Evolutionary conservation across 2,888 invertebrate genomes (phyloP), one percentile per base, ranked within the genome.

Genomic region (Lordiphosa andalusiaca): DNA sequence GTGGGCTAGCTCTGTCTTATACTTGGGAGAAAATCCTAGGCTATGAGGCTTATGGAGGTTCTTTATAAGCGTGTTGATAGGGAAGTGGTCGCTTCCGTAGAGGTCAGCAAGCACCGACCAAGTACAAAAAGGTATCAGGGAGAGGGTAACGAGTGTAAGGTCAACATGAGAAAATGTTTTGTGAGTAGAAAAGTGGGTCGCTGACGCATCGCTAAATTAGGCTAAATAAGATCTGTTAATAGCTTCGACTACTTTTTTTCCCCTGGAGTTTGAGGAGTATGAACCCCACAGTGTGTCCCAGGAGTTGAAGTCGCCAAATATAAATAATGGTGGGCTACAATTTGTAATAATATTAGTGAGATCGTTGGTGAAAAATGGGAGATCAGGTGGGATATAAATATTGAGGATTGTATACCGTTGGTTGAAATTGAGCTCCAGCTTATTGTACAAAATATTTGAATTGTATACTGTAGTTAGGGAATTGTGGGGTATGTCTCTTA

Each of bases 261-360:
- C 37, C 12, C 37, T 35, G 3, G 37, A 21, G 21, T 48, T 37
- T 9, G 6, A 19, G n/a, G 10, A 16, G 10, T 35, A 21, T 10
- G 36, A 37, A n/a, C 47, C 35, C 37, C 47, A 47, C 19, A 46
- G 13, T 13, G 46, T 7, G 16, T 16, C 33, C 46, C 56, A 60
- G 10, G 60, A 30, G 42, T 60, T 66, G 38, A 54, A 66, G 44
- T 55, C 55, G 6, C 62, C 58, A 12, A 39, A 19, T n/a, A 53
- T 9, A 36, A 53, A 23, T 25, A 42, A 23, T 36, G 53, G 53
- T 12, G 13, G 13, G 41, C 36, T 33, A 42, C 37, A 47, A 49
- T 23, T 30, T 30, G 37, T 38, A 51, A 23, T 23, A 36, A 30
- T 41, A 41, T 23, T 12, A 5, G 23, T 5, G 23, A 23, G 23